A percentile compares a stretch with the other conserved stretches of the same genome.
phyloP scores from a whole-genome alignment of 23 tunicate species.

The Clavelina lepadiformis region DNA sequence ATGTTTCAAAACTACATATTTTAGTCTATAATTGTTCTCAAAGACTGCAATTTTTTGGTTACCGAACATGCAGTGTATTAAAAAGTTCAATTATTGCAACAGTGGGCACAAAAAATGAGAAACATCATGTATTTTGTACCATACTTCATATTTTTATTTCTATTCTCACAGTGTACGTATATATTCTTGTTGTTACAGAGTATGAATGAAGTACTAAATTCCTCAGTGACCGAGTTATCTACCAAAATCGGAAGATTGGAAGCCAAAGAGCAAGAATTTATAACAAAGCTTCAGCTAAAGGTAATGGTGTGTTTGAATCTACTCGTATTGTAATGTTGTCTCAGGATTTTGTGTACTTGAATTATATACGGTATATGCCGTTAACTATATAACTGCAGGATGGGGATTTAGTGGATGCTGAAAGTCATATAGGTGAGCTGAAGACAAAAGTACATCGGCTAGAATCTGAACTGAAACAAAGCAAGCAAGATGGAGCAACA shows the following conservation, averaged over 20 bases:
- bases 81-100: no score
- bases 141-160: no score
- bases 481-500: conserved; percentile 10
- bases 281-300: conserved; percentile 57
- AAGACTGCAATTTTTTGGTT: no score
- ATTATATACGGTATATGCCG: no score
- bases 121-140: no score
- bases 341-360: not conserved
- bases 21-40: no score
- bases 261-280: conserved; percentile 61
- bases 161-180: no score
- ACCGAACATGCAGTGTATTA: no score
- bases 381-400: no score
- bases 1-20: no score
- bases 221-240: conserved; percentile 54
- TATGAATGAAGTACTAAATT: conserved; percentile 41
- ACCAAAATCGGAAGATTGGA: conserved; percentile 39
- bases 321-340: not conserved
- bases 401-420: conserved; percentile 51
- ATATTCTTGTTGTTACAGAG: no score
- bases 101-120: no score
- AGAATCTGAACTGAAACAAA: conserved; percentile 54
- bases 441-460: conserved; percentile 35
- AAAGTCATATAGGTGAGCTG: conserved; percentile 46
- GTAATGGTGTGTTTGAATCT: conserved; percentile 10